phyloP scores from a whole-genome alignment of 2,888 invertebrate genomes.

The Agrotis exclamationis region DNA sequence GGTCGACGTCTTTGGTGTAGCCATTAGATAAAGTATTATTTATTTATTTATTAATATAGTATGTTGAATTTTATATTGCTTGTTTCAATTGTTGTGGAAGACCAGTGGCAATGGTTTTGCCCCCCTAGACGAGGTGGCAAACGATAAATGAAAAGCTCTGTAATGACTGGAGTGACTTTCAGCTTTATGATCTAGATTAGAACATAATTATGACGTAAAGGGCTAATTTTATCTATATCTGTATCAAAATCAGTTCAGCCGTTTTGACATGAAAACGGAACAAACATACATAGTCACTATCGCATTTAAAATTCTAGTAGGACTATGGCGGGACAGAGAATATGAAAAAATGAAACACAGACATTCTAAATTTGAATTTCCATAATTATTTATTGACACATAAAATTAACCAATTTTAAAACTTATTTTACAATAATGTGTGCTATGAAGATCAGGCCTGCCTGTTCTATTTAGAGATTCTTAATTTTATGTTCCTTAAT shows the following conservation, averaged over 20 bases:
- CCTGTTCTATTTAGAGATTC: not conserved
- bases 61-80: conserved; percentile 40
- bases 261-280: too few species aligned
- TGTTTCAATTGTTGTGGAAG: not conserved
- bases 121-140: too few species aligned
- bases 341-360: conserved; percentile 9
- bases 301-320: too few species aligned
- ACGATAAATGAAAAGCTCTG: too few species aligned
- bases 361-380: not conserved
- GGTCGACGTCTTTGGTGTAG: conserved; percentile 77
- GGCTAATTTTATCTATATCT: too few species aligned
- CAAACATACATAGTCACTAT: too few species aligned
- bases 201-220: too few species aligned
- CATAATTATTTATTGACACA: conserved; percentile 33
- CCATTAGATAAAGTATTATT: conserved; percentile 78
- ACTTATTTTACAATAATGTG: not conserved
- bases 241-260: too few species aligned
- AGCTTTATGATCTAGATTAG: too few species aligned
- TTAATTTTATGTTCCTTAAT: not conserved
- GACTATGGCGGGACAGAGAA: too few species aligned
- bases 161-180: too few species aligned
- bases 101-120: too few species aligned
- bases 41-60: conserved; percentile 35
- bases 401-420: conserved; percentile 14
- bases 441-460: conserved; percentile 9